Evolutionary conservation across 2,888 invertebrate species (phyloP).

Genomic region (Geotrupes spiniger): DNA sequence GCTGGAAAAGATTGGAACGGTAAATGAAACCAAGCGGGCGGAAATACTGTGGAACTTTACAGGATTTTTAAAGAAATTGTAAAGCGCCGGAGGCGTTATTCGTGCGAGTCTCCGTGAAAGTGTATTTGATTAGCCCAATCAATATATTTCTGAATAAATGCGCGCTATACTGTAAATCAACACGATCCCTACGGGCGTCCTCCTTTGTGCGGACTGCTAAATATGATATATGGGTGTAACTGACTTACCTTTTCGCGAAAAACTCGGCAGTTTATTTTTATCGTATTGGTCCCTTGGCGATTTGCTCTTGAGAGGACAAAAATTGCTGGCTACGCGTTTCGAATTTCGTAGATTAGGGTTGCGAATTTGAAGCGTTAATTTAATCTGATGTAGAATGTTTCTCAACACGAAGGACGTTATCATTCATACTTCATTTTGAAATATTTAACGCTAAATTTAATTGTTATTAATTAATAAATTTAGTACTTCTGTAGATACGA

Average conservation of each 20-base stretch:
- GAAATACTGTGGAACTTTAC: slow-evolving; percentile 33
- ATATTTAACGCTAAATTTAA: too few species aligned
- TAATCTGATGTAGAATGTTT: neutral
- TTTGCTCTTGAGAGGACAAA: slow-evolving; percentile 27
- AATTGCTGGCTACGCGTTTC: slow-evolving; percentile 25
- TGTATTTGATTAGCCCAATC: slow-evolving; percentile 39
- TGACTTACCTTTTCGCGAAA: slow-evolving; percentile 31
- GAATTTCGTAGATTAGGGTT: slow-evolving; percentile 16
- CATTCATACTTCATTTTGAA: too few species aligned
- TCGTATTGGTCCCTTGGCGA: slow-evolving; percentile 29
- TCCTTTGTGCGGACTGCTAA: slow-evolving; percentile 26
- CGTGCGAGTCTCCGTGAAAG: slow-evolving; percentile 26
- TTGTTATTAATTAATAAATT: too few species aligned
- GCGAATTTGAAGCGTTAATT: neutral
- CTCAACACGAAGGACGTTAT: too few species aligned
- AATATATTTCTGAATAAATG: slow-evolving; percentile 31
- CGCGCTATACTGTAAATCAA: slow-evolving; percentile 10
- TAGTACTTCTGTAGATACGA: too few species aligned
- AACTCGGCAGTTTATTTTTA: slow-evolving; percentile 33
- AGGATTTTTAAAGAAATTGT: slow-evolving; percentile 34
- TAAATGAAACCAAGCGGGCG: slow-evolving; percentile 37
- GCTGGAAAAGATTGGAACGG: slow-evolving; percentile 33
- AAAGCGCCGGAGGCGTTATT: slow-evolving; percentile 30
- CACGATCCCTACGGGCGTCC: neutral
- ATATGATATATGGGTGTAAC: slow-evolving; percentile 32